phyloP scores from a whole-genome alignment of 2,888 invertebrate genomes.

The Xanthia togata region DNA sequence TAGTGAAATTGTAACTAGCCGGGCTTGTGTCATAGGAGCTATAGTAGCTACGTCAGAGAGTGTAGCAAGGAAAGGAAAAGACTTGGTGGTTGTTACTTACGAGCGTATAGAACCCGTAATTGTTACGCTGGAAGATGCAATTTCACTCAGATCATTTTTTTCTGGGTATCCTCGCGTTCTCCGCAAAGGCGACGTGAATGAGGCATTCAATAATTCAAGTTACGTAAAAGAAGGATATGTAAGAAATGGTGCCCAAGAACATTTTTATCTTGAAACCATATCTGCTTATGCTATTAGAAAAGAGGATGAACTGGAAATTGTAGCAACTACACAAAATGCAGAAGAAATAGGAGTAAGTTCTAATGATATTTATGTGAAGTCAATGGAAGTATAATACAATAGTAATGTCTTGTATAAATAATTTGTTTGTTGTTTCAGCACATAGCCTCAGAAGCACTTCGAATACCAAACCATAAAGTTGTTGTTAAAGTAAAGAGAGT shows the following conservation, averaged over 20 bases:
- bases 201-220: constrained; percentile 92
- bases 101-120: constrained; percentile 95
- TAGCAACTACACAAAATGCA: constrained; percentile 95
- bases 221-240: constrained; percentile 93
- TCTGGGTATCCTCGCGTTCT: constrained; percentile 89
- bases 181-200: constrained; percentile 92
- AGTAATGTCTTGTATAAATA: not conserved
- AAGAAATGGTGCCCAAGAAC: constrained; percentile 95
- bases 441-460: constrained; percentile 91
- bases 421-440: constrained; percentile 83
- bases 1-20: constrained; percentile 92
- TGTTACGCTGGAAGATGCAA: constrained; percentile 96
- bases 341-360: constrained; percentile 92
- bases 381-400: not conserved
- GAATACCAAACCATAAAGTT: constrained; percentile 92
- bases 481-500: constrained; percentile 93
- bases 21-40: constrained; percentile 95
- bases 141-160: constrained; percentile 92
- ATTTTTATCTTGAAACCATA: constrained; percentile 97
- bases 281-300: constrained; percentile 92
- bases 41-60: constrained; percentile 94
- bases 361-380: too few species aligned
- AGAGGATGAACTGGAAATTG: constrained; percentile 96
- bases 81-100: constrained; percentile 94
- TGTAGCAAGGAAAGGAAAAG: constrained; percentile 95